Base-by-base conservation (phyloP, 1,140 invertebrate genomes). In the Matsumurasca onukii region DNA sequence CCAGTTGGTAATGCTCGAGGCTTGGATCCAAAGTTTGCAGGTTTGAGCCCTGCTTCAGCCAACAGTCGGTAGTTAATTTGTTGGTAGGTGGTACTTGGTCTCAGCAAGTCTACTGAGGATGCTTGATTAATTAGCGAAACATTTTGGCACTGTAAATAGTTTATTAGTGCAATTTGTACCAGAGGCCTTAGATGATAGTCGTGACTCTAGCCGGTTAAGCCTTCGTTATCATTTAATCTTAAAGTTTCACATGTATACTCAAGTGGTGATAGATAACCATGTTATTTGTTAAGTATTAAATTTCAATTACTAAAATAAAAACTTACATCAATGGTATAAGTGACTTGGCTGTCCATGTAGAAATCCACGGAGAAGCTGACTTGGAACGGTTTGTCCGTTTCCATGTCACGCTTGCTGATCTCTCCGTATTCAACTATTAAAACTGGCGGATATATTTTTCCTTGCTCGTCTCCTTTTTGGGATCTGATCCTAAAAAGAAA, bases 341-440 rank as follows among this genome's bases (percentile, higher is more conserved):
- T 73, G 31, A 83, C 78, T 66, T 77, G 76, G 45, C 75, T 80
- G 45, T 79, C 78, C 77, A 88, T 82, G 49, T 77, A 76, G 78
- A 87, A 91, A 29, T 76, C 79, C 1, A 88, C 82, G 71, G 78
- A 78, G 71, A 89, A 89, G 31, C 80, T 76, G 52, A 89, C 75
- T 67, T 80, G 73, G 24, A 86, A 74, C 71, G 80, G 74, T 1
- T 71, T 70, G 71, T 83, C 79, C 34, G 78, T 69, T 34, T 76
- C 66, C 27, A 85, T 79, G 52, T 86, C 76, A 69, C 82, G 76
- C 62, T 79, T 69, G 3, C 74, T 78, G 24, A 86, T 65, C 75
- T 86, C 84, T 29, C 72, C 82, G 75, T 88, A 88, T 66, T 82
- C 77, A 1, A 87, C 71, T 24, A 81, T 78, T 2, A 88, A 75